Base-by-base conservation (phyloP, 30 jellyfish, hydroid and myxozoan genomes). In the Nemopilema nomurai region DNA sequence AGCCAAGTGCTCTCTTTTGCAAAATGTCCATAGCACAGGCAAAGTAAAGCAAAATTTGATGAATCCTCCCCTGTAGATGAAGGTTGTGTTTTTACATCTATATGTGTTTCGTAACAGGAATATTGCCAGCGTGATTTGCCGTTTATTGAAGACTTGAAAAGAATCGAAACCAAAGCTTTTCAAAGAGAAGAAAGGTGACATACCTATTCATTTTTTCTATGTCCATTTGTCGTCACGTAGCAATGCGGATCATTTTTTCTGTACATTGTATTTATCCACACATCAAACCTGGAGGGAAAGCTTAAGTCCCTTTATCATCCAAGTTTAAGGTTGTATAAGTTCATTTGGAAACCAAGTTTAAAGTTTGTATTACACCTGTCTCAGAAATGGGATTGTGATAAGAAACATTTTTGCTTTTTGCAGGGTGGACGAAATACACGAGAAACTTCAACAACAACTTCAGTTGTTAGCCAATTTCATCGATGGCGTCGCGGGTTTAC, bases 91-190 rank as follows among this genome's bases (percentile, higher is more conserved):
- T 6, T 41, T 6, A 41, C 13, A 3, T 41, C 9, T 65, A 6
- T 74, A 29, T 74, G 24, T 7, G 9, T 0, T 49, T 21, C 18
- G 62, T 77, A 18, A 0, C 28, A 89, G 97, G 90, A 89, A 51
- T 89, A 89, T 63, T 79, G 83, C 76, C 63, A 76, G 31, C 70
- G 90, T 74, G 97, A 89, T 70, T 28, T 81, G 0, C 93, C 90
- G 41, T 89, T 72, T 53, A 77, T 89, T 21, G 93, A 82, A 1
- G 97, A 89, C 22, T 73, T 89, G 53, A 82, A 80, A 51, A 52
- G 69, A 29, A 86, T 89, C 33, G 87, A 89, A 62, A 51, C 74
- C 16, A 50, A 23, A 1, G 90, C 97, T 0, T 72, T 85, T 16
- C 50, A 79, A 76, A 72, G 97, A 73, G 97, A 82, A 82, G 83